Evolutionary conservation across 2,888 invertebrate genomes (phyloP).

Genomic region (Clanis bilineata): DNA sequence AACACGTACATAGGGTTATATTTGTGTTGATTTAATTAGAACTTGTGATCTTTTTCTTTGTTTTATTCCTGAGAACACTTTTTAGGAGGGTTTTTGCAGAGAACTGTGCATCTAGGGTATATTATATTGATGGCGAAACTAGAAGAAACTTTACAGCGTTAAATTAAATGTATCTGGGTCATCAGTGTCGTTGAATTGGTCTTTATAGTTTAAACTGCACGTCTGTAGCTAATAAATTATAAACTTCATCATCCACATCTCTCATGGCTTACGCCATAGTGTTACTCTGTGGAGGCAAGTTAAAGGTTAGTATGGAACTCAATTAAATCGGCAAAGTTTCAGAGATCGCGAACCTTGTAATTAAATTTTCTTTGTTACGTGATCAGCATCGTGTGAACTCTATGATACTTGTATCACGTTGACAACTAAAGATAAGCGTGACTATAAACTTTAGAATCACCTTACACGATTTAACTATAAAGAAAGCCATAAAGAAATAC

Average conservation of each 20-base stretch:
- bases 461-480: not conserved
- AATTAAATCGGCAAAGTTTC: slow-evolving; percentile 69
- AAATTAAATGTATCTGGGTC: too few relatives aligned
- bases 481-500: too few relatives aligned
- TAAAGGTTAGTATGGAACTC: slow-evolving; percentile 73
- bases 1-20: too few relatives aligned
- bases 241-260: slow-evolving; percentile 8
- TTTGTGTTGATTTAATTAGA: too few relatives aligned
- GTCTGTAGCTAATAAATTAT: too few relatives aligned
- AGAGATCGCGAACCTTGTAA: slow-evolving; percentile 67
- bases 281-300: slow-evolving; percentile 44
- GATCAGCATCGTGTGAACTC: slow-evolving; percentile 52
- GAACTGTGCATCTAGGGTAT: too few relatives aligned
- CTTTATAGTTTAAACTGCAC: not conserved
- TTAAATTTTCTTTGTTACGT: slow-evolving; percentile 70
- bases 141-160: too few relatives aligned
- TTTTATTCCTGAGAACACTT: too few relatives aligned
- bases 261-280: slow-evolving; percentile 32
- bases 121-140: too few relatives aligned
- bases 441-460: not conserved
- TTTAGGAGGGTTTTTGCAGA: too few relatives aligned
- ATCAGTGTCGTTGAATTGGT: too few relatives aligned
- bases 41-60: too few relatives aligned
- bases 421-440: slow-evolving; percentile 1
- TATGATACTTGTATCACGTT: slow-evolving; percentile 27